Evolutionary conservation across 2,888 invertebrate species (phyloP), one percentile per base, ranked within the genome.

Genomic region (Onthophagus sagittarius): DNA sequence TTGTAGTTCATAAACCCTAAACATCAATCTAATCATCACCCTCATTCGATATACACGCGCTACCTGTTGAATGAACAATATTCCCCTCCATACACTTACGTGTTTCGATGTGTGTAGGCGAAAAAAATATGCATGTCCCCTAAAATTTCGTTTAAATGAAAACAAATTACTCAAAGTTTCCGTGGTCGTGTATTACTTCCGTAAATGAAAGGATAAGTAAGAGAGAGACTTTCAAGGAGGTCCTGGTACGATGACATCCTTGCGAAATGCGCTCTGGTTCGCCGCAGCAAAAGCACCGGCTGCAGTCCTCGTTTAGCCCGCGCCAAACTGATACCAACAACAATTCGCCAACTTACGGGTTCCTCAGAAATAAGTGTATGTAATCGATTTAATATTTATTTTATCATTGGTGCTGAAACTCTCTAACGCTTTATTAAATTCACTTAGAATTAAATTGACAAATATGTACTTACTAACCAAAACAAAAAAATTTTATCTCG

Each of bases 231-330:
- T 23, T 67, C 23, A 23, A 23, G 67, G 67, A 67, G 67, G 64
- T 15, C 64, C 32, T 23, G 75, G 76, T 74, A 77, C 75, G 72
- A 78, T 82, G 82, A 81, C 80, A 81, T 80, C 80, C 79, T 77
- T 79, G 79, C 83, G 84, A 82, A 79, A 84, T 84, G 84, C 84
- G 84, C 79, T 82, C 83, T 80, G 83, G 83, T 80, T 83, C 83
- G 81, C 82, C 82, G 79, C 79, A 80, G 80, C 78, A 81, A 77
- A 80, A 80, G 79, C 79, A 81, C 75, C 82, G 79, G 77, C 79
- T 78, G 75, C 77, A 77, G 73, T 77, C 75, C 74, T 78, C 39
- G 39, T 53, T 77, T 78, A 79, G 76, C 76, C 72, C 77, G 76
- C 79, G 78, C 75, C 77, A 76, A 75, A 83, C 81, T 73, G 83